These are phyloP conservation scores for Verasper variegatus DNA, from an alignment of 2,113 vertebrate species.

Conservation along the genomic window DNA sequence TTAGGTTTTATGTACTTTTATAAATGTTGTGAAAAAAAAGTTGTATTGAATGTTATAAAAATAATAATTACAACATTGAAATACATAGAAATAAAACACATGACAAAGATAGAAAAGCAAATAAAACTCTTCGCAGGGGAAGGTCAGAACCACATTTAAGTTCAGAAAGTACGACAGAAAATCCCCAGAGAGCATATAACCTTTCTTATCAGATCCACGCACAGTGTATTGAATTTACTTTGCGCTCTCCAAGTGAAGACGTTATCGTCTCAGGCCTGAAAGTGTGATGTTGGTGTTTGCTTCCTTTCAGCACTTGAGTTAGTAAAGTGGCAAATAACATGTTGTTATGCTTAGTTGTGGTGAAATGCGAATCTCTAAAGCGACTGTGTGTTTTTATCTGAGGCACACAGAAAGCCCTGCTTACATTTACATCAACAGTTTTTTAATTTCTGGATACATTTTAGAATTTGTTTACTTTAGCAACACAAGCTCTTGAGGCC, in stretches of 20 bases:
- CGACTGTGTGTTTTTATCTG: neutral
- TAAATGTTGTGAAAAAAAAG: neutral
- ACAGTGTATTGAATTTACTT: neutral
- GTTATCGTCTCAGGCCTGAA: neutral
- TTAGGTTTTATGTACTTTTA: neutral
- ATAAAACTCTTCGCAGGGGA: too few relatives aligned
- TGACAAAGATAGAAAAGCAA: too few relatives aligned
- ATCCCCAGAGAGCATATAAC: neutral
- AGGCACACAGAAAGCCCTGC: neutral
- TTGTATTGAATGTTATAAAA: neutral
- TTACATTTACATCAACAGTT: neutral
- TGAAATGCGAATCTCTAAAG: neutral
- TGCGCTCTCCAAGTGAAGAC: neutral
- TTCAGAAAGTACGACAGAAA: neutral
- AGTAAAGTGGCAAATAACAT: too few relatives aligned
- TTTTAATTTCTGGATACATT: neutral
- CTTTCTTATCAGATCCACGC: neutral
- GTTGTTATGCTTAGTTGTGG: neutral
- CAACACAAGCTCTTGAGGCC: neutral
- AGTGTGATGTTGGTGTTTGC: neutral
- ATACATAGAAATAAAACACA: too few relatives aligned
- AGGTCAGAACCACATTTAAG: neutral
- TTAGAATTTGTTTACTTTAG: neutral
- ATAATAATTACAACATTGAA: too few relatives aligned
- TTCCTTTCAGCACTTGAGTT: neutral